Evolutionary conservation across 2,797 vertebrate genomes (phyloP).

Genomic region (Sciaenops ocellatus): DNA sequence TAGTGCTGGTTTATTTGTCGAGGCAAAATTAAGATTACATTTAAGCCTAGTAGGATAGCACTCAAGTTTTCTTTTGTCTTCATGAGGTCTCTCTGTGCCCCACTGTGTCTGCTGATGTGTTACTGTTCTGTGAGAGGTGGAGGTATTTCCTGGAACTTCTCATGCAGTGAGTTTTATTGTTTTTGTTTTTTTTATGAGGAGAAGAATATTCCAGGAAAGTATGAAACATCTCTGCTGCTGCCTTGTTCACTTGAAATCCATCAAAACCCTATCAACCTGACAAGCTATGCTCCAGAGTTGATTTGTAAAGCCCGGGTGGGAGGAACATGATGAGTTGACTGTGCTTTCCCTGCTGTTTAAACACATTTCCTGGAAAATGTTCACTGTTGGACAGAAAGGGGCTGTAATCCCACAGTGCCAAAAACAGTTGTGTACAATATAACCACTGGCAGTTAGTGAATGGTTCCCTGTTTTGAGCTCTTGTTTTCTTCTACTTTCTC

Average conservation of each 20-base stretch:
- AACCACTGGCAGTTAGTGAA: slow-evolving; percentile 47
- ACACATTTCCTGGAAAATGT: slow-evolving; percentile 18
- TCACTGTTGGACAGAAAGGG: slow-evolving; percentile 11
- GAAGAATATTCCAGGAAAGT: slow-evolving; percentile 22
- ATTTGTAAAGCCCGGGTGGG: not conserved
- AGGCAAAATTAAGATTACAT: slow-evolving; percentile 37
- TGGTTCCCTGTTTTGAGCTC: slow-evolving; percentile 53
- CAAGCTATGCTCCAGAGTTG: not conserved
- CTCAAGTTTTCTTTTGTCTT: slow-evolving; percentile 40
- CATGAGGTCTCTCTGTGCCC: slow-evolving; percentile 24
- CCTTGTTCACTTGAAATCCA: slow-evolving; percentile 20
- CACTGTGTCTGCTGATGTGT: slow-evolving; percentile 30
- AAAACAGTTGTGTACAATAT: slow-evolving; percentile 28
- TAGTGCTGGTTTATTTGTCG: slow-evolving; percentile 51
- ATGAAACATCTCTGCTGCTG: slow-evolving; percentile 14
- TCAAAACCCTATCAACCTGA: slow-evolving; percentile 8
- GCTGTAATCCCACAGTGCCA: slow-evolving; percentile 43
- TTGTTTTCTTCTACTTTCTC: slow-evolving; percentile 60
- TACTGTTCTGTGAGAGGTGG: slow-evolving; percentile 26
- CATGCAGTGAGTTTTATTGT: slow-evolving; percentile 14
- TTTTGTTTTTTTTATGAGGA: not conserved
- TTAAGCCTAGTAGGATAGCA: not conserved
- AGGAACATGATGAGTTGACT: not conserved
- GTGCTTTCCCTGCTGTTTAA: slow-evolving; percentile 12
- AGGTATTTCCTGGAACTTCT: slow-evolving; percentile 69